Percentiles rank a stretch among this genome's conserved stretches.
Evolutionary conservation across 2,113 vertebrate genomes (phyloP).

Genomic region (Phylloscopus whistleri): DNA sequence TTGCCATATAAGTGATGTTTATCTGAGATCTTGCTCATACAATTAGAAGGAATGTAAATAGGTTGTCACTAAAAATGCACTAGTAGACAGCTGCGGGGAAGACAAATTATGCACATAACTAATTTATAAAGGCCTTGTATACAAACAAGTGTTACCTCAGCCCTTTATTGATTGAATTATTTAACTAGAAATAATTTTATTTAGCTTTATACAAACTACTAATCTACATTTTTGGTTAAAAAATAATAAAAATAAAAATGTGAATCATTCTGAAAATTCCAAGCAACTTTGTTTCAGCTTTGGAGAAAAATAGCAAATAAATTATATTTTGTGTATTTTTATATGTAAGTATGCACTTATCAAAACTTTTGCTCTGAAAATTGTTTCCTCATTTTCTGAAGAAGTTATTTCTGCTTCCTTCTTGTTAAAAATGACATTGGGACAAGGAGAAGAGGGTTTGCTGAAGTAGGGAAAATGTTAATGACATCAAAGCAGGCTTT

Average conservation of each 20-base stretch:
- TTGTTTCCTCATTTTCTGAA: neutral
- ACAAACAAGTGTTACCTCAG: neutral
- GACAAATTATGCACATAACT: neutral
- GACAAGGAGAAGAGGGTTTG: neutral
- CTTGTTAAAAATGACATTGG: neutral
- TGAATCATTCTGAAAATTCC: neutral
- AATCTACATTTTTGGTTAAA: neutral
- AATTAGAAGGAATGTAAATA: neutral
- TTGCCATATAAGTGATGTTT: neutral
- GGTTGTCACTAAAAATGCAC: neutral
- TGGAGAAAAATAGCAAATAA: neutral
- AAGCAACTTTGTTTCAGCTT: neutral
- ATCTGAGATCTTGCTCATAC: neutral
- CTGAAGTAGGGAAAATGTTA: neutral
- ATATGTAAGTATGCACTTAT: neutral
- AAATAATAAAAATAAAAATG: neutral
- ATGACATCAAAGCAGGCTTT: neutral
- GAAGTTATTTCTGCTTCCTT: neutral
- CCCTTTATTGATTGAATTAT: neutral
- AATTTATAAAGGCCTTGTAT: slow-evolving; percentile 2
- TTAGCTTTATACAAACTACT: neutral
- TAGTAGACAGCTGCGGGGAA: neutral
- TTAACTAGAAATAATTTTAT: neutral
- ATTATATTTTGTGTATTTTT: neutral
- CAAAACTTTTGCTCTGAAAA: neutral